These are phyloP conservation scores for Dissostichus mawsoni DNA, from an alignment of 2,113 vertebrate genomes.

Conservation along the genomic window DNA sequence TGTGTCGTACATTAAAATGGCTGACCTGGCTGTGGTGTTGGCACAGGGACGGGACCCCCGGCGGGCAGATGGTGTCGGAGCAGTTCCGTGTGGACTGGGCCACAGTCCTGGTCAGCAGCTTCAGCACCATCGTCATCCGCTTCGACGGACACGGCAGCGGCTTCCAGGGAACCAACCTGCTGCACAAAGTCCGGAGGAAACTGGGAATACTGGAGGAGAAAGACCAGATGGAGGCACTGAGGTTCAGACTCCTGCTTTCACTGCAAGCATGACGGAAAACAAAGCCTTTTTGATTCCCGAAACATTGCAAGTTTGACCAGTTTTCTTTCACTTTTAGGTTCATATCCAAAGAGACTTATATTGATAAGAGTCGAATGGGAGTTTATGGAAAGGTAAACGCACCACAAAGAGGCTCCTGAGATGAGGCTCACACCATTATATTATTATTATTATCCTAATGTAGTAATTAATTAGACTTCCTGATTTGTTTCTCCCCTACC, in stretches of 20 bases:
- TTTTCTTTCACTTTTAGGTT: constrained; percentile 77
- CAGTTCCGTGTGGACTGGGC: constrained; percentile 93
- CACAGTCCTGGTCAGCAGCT: constrained; percentile 93
- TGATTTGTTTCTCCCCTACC: not conserved
- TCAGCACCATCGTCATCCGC: constrained; percentile 88
- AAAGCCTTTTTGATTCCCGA: too few species aligned
- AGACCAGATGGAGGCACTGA: constrained; percentile 92
- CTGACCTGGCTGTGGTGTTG: not conserved
- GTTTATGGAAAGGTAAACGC: constrained; percentile 93
- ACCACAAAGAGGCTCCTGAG: not conserved
- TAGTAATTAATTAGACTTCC: not conserved
- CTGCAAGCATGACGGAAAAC: not conserved
- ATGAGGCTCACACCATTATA: not conserved
- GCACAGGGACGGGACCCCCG: constrained; percentile 90
- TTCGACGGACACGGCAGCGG: constrained; percentile 95
- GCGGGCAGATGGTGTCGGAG: constrained; percentile 93
- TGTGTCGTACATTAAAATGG: not conserved
- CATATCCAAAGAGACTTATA: constrained; percentile 88
- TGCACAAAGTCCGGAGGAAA: constrained; percentile 89
- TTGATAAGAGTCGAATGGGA: constrained; percentile 90
- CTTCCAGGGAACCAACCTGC: constrained; percentile 93
- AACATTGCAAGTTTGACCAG: not conserved
- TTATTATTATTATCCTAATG: not conserved
- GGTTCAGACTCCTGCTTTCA: constrained; percentile 74
- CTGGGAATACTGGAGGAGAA: constrained; percentile 90